These are phyloP conservation scores for Psylliodes chrysocephalus DNA, from an alignment of 2,888 invertebrate species.

Conservation along the genomic window DNA sequence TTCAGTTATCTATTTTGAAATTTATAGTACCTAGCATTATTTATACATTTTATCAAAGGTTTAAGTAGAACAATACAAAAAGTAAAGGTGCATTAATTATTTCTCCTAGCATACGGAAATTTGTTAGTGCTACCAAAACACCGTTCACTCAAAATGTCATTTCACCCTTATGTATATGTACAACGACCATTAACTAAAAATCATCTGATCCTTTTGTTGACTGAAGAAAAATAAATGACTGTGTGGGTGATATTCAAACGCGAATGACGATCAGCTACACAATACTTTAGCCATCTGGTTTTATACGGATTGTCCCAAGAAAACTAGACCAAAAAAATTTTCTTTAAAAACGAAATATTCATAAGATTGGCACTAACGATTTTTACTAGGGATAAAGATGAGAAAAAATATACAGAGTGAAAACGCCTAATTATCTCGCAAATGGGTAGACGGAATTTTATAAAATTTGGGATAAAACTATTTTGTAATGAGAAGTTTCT, in stretches of 20 bases:
- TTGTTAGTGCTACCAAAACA: too few species aligned
- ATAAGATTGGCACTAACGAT: not conserved
- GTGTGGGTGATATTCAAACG: constrained; percentile 42
- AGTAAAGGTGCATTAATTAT: too few species aligned
- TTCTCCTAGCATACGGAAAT: too few species aligned
- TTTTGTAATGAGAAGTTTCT: too few species aligned
- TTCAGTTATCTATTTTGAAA: too few species aligned
- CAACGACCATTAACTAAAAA: constrained; percentile 33
- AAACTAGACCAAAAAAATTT: not conserved
- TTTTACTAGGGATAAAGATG: not conserved
- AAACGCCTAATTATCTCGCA: too few species aligned
- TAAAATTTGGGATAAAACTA: too few species aligned
- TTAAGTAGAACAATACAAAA: too few species aligned
- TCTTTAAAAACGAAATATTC: constrained; percentile 3
- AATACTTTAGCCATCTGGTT: constrained; percentile 43
- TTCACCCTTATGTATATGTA: constrained; percentile 25
- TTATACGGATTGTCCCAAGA: constrained; percentile 22
- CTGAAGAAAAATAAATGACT: constrained; percentile 43
- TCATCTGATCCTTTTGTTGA: constrained; percentile 40
- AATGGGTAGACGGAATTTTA: too few species aligned
- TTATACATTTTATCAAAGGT: too few species aligned
- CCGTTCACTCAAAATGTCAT: constrained; percentile 12
- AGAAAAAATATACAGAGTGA: too few species aligned
- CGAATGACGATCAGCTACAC: constrained; percentile 5
- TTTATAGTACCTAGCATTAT: too few species aligned